Evolutionary conservation across 2,888 invertebrate genomes (phyloP).

Genomic region (Epirrhoe alternata): DNA sequence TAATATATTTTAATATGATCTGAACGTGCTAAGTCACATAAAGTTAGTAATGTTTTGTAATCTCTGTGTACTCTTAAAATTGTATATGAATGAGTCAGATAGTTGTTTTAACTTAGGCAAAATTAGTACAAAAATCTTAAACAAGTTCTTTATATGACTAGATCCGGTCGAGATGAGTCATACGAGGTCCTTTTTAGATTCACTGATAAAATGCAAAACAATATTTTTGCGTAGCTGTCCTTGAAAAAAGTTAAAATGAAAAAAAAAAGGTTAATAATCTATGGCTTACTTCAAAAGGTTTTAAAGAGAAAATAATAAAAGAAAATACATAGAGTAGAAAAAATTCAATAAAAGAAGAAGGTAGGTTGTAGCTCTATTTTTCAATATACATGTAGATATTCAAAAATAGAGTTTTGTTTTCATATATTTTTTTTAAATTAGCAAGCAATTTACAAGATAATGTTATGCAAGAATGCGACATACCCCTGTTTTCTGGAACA

Average conservation of each 20-base stretch:
- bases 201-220: conserved; percentile 17
- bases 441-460: conserved; percentile 56
- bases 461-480: conserved; percentile 46
- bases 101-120: no score
- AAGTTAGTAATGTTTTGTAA: no score
- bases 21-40: neutral
- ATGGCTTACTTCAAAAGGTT: no score
- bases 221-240: neutral
- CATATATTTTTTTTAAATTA: conserved; percentile 15
- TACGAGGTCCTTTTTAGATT: conserved; percentile 20
- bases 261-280: no score
- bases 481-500: conserved; percentile 82
- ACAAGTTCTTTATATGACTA: neutral
- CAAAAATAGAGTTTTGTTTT: conserved; percentile 4
- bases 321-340: no score
- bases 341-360: conserved; percentile 8
- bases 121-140: neutral
- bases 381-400: neutral
- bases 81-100: no score
- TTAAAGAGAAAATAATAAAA: no score
- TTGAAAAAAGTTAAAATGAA: no score
- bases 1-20: neutral
- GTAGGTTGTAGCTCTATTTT: no score
- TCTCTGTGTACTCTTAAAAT: no score
- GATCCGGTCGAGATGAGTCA: conserved; percentile 25